Evolutionary conservation across 2,113 vertebrate species (phyloP).

Genomic region (Hyperopisus bebe): DNA sequence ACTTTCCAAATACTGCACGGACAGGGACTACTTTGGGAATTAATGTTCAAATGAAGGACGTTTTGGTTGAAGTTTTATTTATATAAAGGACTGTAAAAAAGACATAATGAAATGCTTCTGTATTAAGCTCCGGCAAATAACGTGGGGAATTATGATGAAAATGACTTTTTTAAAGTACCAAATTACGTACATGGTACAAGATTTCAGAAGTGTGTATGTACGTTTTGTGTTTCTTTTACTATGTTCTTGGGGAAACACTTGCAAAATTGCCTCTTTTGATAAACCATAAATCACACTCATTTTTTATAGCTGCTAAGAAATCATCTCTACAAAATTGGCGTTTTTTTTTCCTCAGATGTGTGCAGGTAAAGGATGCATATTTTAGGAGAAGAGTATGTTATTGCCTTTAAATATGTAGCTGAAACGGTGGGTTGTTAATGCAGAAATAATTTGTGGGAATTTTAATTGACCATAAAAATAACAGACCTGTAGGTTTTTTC

Average conservation of each 20-base stretch:
- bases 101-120: slow-evolving; percentile 22
- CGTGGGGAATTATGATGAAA: slow-evolving; percentile 40
- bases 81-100: slow-evolving; percentile 56
- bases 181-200: slow-evolving; percentile 41
- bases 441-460: background rate
- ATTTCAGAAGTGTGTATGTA: slow-evolving; percentile 47
- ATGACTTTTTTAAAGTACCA: slow-evolving; percentile 29
- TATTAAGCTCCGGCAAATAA: slow-evolving; percentile 32
- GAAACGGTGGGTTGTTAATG: background rate
- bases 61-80: slow-evolving; percentile 54
- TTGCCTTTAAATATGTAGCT: slow-evolving; percentile 9
- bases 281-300: slow-evolving; percentile 33
- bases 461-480: background rate
- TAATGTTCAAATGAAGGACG: slow-evolving; percentile 42
- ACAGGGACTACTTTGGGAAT: slow-evolving; percentile 53
- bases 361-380: background rate
- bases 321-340: slow-evolving; percentile 47
- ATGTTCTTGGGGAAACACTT: slow-evolving; percentile 34
- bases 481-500: background rate
- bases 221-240: slow-evolving; percentile 31
- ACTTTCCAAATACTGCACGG: slow-evolving; percentile 64
- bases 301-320: slow-evolving; percentile 43
- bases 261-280: slow-evolving; percentile 47
- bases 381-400: slow-evolving; percentile 6
- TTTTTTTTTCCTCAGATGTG: slow-evolving; percentile 33